Conservation (phyloP, 2,797 vertebrate genomes). For the Cheirogaleus major region DNA sequence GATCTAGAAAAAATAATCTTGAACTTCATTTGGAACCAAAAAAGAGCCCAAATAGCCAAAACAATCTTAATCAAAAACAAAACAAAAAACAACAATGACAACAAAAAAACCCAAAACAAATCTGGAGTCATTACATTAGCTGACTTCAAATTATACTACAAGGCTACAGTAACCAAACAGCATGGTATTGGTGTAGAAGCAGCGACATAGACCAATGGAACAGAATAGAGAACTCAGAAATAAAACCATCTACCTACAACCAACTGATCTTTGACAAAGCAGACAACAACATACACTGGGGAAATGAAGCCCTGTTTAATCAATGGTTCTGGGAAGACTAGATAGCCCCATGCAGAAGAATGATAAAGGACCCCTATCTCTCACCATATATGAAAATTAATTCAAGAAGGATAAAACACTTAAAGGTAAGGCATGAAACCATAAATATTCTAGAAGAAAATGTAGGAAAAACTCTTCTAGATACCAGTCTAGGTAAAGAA, state of each 20-base stretch:
- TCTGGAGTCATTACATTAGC: not conserved
- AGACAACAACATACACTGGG: not conserved
- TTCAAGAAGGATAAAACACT: not conserved
- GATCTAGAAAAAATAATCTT: not conserved
- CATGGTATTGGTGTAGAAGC: not conserved
- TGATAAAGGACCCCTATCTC: not conserved
- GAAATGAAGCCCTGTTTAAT: not conserved
- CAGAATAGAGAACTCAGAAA: not conserved
- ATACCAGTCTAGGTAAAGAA: too few species aligned
- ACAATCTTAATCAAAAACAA: not conserved
- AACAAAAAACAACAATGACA: too few species aligned
- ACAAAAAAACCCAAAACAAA: too few species aligned
- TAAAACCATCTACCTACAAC: not conserved
- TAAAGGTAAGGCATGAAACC: not conserved
- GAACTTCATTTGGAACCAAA: not conserved
- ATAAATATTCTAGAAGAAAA: too few species aligned
- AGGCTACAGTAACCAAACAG: not conserved
- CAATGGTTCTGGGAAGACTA: not conserved
- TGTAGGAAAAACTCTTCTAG: too few species aligned
- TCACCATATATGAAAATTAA: not conserved
- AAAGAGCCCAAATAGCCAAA: not conserved
- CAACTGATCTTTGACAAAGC: not conserved
- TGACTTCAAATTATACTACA: not conserved
- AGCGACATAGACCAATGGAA: not conserved
- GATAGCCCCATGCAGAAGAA: not conserved